Percentiles rank a stretch among this genome's conserved stretches.
Evolutionary conservation across 30 jellyfish, hydroid and myxozoan genomes (phyloP).

Genomic region (Aurelia coerulea): DNA sequence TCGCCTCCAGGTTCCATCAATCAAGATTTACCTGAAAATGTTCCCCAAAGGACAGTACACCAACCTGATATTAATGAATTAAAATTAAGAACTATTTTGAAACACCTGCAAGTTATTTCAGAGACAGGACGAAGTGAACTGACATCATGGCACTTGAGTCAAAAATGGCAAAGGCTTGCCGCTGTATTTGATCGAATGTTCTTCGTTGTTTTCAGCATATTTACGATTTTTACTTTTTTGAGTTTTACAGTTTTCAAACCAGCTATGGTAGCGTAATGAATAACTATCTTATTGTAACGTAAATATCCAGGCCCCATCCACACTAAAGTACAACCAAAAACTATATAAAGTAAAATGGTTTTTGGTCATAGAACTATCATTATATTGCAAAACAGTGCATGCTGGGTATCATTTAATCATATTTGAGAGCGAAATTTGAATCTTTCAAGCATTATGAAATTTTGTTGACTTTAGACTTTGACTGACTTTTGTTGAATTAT

Average conservation of each 20-base stretch:
- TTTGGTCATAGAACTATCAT: too few relatives aligned
- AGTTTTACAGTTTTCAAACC: slow-evolving; percentile 55
- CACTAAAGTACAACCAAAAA: too few relatives aligned
- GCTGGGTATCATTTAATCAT: too few relatives aligned
- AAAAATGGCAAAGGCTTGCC: slow-evolving; percentile 63
- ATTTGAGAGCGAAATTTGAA: too few relatives aligned
- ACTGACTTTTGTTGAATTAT: too few relatives aligned
- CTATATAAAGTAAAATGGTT: too few relatives aligned
- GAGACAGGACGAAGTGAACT: slow-evolving; percentile 12
- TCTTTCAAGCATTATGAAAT: too few relatives aligned
- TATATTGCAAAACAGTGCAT: too few relatives aligned
- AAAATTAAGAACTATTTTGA: slow-evolving; percentile 6
- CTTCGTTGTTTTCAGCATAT: slow-evolving; percentile 21
- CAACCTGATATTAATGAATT: neutral
- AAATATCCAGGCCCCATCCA: too few relatives aligned
- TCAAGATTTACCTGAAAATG: neutral
- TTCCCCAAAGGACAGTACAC: neutral
- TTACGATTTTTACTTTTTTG: slow-evolving; percentile 31
- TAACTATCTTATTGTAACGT: too few relatives aligned
- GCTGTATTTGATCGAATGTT: slow-evolving; percentile 63
- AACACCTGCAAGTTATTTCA: slow-evolving; percentile 25
- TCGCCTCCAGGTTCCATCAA: neutral
- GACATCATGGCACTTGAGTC: slow-evolving; percentile 30
- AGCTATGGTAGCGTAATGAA: slow-evolving; percentile 6
- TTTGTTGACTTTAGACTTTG: too few relatives aligned